Evolutionary conservation across 2,888 invertebrate species (phyloP).

Genomic region (Nomada ferruginata): DNA sequence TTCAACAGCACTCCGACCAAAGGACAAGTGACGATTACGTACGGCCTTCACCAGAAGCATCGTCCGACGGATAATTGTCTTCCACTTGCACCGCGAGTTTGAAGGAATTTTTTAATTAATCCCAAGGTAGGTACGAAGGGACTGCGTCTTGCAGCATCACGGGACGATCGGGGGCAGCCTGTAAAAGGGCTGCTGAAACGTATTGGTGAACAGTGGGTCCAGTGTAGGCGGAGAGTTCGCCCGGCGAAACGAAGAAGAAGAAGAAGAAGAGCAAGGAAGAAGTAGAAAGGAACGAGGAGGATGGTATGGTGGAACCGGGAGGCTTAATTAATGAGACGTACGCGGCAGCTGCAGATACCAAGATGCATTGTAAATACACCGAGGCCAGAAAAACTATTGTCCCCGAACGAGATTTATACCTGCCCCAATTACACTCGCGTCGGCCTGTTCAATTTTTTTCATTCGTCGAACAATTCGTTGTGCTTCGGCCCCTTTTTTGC

Average conservation of each 20-base stretch:
- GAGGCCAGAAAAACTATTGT: slow-evolving; percentile 81
- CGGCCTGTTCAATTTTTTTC: slow-evolving; percentile 71
- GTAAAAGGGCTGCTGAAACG: slow-evolving; percentile 34
- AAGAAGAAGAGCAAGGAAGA: slow-evolving; percentile 22
- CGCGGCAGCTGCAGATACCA: slow-evolving; percentile 82
- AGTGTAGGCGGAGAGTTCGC: slow-evolving; percentile 70
- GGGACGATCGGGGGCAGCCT: slow-evolving; percentile 48
- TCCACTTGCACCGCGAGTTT: slow-evolving; percentile 43
- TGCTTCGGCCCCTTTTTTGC: slow-evolving; percentile 52
- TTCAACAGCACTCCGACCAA: no score
- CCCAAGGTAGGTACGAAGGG: slow-evolving; percentile 52
- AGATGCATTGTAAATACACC: slow-evolving; percentile 81
- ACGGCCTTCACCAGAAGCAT: slow-evolving; percentile 8
- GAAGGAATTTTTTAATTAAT: slow-evolving; percentile 64
- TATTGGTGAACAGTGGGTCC: slow-evolving; percentile 60
- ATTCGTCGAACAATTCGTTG: slow-evolving; percentile 66
- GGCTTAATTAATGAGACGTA: slow-evolving; percentile 83
- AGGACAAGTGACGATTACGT: slow-evolving; percentile 13
- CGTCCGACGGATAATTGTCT: slow-evolving; percentile 41
- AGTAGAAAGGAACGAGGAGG: slow-evolving; percentile 28
- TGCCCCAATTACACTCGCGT: slow-evolving; percentile 81
- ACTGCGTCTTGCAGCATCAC: slow-evolving; percentile 57
- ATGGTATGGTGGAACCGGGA: slow-evolving; percentile 56
- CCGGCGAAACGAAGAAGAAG: slow-evolving; percentile 22
- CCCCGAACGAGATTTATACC: slow-evolving; percentile 81